A percentile compares a stretch with the other conserved stretches of the same genome.
These are phyloP conservation scores for Platygyra sinensis DNA, from an alignment of 64 coral and sea anemone species.

Conservation along the genomic window DNA sequence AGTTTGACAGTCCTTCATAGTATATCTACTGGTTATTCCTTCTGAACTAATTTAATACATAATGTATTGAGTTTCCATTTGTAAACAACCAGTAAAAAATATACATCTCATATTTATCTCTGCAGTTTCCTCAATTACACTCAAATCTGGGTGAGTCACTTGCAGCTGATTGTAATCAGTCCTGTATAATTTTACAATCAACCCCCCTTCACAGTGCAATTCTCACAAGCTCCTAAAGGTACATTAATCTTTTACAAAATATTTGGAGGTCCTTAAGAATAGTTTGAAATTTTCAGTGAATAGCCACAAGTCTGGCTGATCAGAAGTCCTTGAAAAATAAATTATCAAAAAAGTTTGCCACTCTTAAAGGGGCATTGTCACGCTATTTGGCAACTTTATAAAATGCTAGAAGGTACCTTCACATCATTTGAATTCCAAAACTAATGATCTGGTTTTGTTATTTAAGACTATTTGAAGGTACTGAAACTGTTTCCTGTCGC, in stretches of 20 bases:
- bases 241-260: background rate
- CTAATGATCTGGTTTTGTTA: too few species aligned
- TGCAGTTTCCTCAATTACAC: background rate
- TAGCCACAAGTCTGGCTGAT: background rate
- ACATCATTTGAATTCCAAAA: too few species aligned
- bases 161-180: background rate
- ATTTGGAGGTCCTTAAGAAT: background rate
- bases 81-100: background rate
- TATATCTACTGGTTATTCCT: background rate
- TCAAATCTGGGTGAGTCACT: background rate
- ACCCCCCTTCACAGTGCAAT: background rate
- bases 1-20: background rate
- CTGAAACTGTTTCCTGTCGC: too few species aligned
- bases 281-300: background rate
- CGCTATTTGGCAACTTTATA: too few species aligned
- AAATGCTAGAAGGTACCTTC: too few species aligned
- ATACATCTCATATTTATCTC: too few species aligned
- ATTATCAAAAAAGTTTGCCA: too few species aligned
- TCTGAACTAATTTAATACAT: background rate
- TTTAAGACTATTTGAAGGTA: too few species aligned
- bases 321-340: too few species aligned
- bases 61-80: background rate
- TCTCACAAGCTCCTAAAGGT: background rate
- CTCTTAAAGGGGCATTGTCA: too few species aligned
- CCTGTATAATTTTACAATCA: background rate